phyloP scores from a whole-genome alignment of 2,113 vertebrate genomes.

The Xenotilapia flavipinnis region DNA sequence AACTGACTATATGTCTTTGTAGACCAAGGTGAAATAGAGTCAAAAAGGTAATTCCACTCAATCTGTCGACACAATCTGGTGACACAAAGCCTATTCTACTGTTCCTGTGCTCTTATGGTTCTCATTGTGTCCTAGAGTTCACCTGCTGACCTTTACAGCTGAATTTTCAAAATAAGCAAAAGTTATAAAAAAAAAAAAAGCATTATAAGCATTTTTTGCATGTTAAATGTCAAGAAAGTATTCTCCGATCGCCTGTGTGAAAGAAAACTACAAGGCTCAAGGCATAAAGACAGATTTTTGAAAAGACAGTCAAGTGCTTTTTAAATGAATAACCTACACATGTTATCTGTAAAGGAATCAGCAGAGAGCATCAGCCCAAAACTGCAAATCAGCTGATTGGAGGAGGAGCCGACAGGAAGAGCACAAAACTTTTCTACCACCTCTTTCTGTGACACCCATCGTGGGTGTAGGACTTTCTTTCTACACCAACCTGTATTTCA shows the following conservation, averaged over 20 bases:
- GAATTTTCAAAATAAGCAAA: background rate
- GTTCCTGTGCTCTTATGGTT: background rate
- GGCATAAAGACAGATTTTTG: background rate
- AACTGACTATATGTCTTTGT: background rate
- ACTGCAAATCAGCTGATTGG: constrained; percentile 39
- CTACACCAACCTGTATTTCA: background rate
- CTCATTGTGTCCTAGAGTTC: background rate
- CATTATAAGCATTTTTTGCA: background rate
- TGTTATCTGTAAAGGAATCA: constrained; percentile 36
- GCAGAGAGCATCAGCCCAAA: background rate
- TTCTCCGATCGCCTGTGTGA: background rate
- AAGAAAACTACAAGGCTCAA: background rate
- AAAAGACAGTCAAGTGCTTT: background rate
- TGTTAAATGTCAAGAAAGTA: background rate
- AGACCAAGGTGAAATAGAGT: background rate
- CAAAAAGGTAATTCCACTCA: background rate
- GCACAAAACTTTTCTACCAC: background rate
- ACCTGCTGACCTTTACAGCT: background rate
- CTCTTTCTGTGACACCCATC: constrained; percentile 6
- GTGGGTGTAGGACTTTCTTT: background rate
- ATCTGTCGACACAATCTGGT: background rate
- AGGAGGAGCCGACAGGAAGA: constrained; percentile 51
- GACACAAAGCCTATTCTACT: background rate
- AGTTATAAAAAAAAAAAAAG: background rate
- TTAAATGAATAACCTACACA: background rate